Evolutionary conservation across 2,113 vertebrate genomes (phyloP).

Genomic region (Gila orcuttii): DNA sequence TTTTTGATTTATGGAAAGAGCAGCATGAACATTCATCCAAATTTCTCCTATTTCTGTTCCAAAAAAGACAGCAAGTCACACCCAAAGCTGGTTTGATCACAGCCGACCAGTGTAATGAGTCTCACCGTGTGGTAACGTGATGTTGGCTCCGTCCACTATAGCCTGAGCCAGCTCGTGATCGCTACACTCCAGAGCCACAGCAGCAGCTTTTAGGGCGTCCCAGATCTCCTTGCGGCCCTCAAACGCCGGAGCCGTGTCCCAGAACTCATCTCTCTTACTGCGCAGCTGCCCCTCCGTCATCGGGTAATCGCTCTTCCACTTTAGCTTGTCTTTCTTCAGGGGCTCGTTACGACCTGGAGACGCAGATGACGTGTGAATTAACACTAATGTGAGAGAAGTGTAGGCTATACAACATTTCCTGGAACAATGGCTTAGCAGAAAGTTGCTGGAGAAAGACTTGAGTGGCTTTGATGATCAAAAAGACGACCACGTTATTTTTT

Average conservation of each 20-base stretch:
- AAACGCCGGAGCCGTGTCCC: slow-evolving; percentile 96
- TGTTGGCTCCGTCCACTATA: slow-evolving; percentile 95
- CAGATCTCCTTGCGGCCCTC: slow-evolving; percentile 99
- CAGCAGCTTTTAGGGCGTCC: slow-evolving; percentile 95
- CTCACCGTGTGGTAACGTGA: slow-evolving; percentile 97
- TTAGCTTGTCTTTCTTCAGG: slow-evolving; percentile 92
- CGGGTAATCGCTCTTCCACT: slow-evolving; percentile 98
- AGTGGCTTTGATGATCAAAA: neutral
- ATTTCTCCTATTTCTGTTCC: too few species aligned
- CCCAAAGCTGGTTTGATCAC: neutral
- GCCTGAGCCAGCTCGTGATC: slow-evolving; percentile 96
- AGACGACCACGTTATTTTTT: neutral
- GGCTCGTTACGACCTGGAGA: slow-evolving; percentile 89
- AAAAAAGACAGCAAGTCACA: neutral
- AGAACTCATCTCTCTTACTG: slow-evolving; percentile 98
- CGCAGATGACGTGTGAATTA: neutral
- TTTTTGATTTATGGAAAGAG: too few species aligned
- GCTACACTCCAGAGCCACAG: slow-evolving; percentile 89
- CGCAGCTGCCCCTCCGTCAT: slow-evolving; percentile 98
- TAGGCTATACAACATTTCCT: neutral
- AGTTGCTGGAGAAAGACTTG: neutral
- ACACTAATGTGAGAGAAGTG: neutral
- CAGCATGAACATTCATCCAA: neutral
- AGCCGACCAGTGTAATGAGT: neutral
- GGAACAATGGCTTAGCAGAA: neutral